Evolutionary conservation across 2,113 vertebrate species (phyloP).

Genomic region (Smithornis capensis): DNA sequence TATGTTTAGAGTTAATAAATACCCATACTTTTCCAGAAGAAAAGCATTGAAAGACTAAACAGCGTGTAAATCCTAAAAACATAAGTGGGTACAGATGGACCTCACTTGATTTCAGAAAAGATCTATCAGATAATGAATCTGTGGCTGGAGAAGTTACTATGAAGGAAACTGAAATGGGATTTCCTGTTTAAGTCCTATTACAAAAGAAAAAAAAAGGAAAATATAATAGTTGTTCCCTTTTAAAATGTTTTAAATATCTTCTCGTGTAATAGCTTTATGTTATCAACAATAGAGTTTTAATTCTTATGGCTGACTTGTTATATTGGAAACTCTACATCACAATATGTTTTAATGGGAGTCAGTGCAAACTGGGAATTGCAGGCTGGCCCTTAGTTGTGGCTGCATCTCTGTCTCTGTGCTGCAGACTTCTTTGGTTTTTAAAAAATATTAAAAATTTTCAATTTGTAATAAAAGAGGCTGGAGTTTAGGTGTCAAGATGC

Average conservation of each 20-base stretch:
- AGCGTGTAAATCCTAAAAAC: constrained; percentile 6
- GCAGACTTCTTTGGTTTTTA: background rate
- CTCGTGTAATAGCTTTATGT: background rate
- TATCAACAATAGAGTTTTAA: background rate
- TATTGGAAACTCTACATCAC: background rate
- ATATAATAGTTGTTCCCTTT: background rate
- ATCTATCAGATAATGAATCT: constrained; percentile 13
- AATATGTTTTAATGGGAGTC: background rate
- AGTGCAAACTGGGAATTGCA: background rate
- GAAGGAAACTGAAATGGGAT: background rate
- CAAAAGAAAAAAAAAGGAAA: background rate
- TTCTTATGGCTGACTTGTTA: background rate
- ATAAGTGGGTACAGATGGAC: constrained; percentile 34
- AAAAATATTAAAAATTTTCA: background rate
- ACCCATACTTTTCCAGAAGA: constrained; percentile 13
- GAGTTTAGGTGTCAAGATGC: background rate
- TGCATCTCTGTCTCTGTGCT: background rate
- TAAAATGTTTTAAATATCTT: background rate
- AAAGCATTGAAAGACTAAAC: constrained; percentile 2
- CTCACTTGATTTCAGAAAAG: constrained; percentile 6
- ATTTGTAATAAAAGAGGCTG: background rate
- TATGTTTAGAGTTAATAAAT: background rate
- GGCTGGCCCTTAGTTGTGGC: background rate
- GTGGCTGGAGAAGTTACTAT: background rate
- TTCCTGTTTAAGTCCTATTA: background rate